These are phyloP conservation scores for Leptobrachium ailaonicum DNA, from an alignment of 2,113 vertebrate species.

Conservation along the genomic window DNA sequence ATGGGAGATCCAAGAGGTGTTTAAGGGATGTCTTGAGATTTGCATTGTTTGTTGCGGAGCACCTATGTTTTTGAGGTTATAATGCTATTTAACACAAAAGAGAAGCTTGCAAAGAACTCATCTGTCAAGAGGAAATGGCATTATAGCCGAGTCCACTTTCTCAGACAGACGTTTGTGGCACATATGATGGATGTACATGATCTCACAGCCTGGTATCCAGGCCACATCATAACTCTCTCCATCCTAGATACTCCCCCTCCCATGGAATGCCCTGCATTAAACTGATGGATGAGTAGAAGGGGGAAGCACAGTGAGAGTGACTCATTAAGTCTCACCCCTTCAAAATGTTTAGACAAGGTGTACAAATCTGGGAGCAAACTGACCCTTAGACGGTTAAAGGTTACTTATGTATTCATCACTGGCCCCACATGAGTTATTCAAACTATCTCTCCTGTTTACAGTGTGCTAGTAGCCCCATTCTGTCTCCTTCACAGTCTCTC, in stretches of 20 bases:
- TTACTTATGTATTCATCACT: slow-evolving; percentile 25
- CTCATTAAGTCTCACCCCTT: slow-evolving; percentile 35
- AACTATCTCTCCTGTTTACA: slow-evolving; percentile 38
- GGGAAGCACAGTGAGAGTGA: slow-evolving; percentile 40
- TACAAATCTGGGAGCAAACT: slow-evolving; percentile 40
- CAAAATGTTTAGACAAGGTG: slow-evolving; percentile 42
- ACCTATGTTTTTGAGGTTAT: no score
- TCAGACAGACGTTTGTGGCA: slow-evolving; percentile 24
- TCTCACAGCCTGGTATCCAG: slow-evolving; percentile 16
- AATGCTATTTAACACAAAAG: no score
- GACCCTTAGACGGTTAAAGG: slow-evolving; percentile 34
- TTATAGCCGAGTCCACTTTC: not conserved
- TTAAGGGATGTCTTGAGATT: no score
- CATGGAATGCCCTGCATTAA: slow-evolving; percentile 40
- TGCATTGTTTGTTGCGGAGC: no score
- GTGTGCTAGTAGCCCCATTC: not conserved
- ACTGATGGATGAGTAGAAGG: slow-evolving; percentile 43
- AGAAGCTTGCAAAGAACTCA: not conserved
- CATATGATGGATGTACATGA: slow-evolving; percentile 34
- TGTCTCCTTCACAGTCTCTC: slow-evolving; percentile 17
- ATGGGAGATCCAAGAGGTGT: no score
- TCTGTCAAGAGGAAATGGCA: not conserved
- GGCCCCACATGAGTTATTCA: slow-evolving; percentile 36
- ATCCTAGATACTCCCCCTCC: slow-evolving; percentile 16
- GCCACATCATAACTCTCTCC: slow-evolving; percentile 38